These are phyloP conservation scores for Pseudorectes ferrugineus DNA, from an alignment of 2,113 vertebrate genomes.

Conservation along the genomic window DNA sequence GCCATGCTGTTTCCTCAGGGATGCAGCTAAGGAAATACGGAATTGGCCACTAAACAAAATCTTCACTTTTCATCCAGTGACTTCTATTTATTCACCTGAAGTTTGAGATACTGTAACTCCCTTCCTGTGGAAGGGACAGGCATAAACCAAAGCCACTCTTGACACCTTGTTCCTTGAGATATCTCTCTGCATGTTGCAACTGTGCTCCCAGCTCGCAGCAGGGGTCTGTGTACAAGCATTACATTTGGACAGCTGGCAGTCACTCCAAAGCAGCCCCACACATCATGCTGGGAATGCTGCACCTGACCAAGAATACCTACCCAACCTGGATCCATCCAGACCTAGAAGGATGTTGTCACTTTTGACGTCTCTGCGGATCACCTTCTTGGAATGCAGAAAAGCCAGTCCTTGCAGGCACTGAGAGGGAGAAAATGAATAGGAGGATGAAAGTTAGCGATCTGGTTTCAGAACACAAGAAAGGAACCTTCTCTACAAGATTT, in stretches of 20 bases:
- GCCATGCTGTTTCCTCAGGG: neutral
- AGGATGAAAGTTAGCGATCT: neutral
- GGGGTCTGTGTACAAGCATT: neutral
- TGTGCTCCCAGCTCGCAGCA: neutral
- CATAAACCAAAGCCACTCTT: neutral
- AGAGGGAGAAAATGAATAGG: neutral
- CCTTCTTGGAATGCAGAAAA: conserved; percentile 94
- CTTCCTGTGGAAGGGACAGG: neutral
- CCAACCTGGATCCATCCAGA: conserved; percentile 94
- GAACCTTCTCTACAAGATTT: no score
- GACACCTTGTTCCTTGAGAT: neutral
- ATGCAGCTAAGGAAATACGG: neutral
- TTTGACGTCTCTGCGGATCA: conserved; percentile 96
- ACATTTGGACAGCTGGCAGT: neutral
- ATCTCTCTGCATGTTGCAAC: neutral
- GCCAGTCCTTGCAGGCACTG: conserved; percentile 95
- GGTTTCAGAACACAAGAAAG: conserved; percentile 15
- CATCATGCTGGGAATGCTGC: neutral
- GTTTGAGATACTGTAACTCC: neutral
- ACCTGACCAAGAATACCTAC: conserved; percentile 71
- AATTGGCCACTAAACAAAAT: neutral
- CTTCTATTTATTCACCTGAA: neutral
- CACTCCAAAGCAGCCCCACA: neutral
- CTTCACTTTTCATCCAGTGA: neutral
- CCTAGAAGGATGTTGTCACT: conserved; percentile 95